Base-by-base conservation (phyloP, 2,113 vertebrate genomes). In the Falcunculus frontatus region DNA sequence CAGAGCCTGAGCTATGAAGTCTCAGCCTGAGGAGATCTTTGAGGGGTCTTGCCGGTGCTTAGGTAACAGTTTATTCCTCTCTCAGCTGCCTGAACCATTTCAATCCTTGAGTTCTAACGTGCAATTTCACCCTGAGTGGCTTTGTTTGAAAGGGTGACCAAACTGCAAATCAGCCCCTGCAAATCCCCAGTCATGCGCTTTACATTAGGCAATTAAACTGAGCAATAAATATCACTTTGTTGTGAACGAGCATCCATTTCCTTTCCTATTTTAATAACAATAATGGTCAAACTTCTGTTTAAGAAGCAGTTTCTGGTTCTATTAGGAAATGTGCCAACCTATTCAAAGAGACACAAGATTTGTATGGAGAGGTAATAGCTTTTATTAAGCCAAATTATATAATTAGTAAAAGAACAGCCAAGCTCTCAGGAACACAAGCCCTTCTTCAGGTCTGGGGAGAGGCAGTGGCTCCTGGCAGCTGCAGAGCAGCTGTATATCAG, bases 141-240 rank as follows among this genome's bases (percentile, higher is more conserved):
- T 94, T 76, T 91, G 77, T 84, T 97, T 77, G 84, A 87, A 80
- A 89, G 64, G 82, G 78, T 64, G 87, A 57, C 77, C 82, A 7
- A 94, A 78, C 46, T 87, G 85, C 93, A 97, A 90, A 93, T 64
- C 84, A 69, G 60, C 33, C 29, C 74, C 63, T 79, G 83, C 65
- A 70, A 65, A 86, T 81, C 62, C 83, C n/a, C 60, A 68, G 89
- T 80, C 90, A 72, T 76, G 76, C 11, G 5, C 91, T 70, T 72
- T 90, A 89, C 35, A 23, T 94, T 69, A 93, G 87, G 86, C 92
- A 95, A 96, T 96, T 95, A 96, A 94, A 96, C 37, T 30, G 41
- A 93, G 96, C 89, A 56, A 84, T 92, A 92, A 88, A 80, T 87
- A 84, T 72, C 87, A 72, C 90, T 97, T 92, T 92, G 79, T 93